Conservation (phyloP, 1,140 invertebrate genomes). For the Polypedilum pembai region DNA sequence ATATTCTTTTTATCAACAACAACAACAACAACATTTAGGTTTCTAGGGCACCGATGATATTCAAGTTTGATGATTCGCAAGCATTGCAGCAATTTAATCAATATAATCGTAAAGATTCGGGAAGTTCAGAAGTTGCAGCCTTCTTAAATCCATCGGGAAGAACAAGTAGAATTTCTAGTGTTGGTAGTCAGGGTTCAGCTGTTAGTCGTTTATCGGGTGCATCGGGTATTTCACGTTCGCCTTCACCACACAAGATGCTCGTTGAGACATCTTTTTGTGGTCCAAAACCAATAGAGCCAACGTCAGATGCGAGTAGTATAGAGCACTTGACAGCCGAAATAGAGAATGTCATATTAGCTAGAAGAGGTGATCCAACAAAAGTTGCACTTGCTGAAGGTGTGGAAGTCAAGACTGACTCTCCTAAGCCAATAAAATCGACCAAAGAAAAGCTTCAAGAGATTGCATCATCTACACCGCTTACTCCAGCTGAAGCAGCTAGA, state of each 20-base stretch:
- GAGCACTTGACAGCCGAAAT: constrained; percentile 49
- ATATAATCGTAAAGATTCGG: constrained; percentile 68
- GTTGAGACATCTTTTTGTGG: constrained; percentile 85
- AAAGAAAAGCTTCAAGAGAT: constrained; percentile 34
- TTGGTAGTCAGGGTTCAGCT: constrained; percentile 59
- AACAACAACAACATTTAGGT: constrained; percentile 31
- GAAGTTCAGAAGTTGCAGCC: constrained; percentile 52
- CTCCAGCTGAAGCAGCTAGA: constrained; percentile 31
- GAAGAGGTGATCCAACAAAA: constrained; percentile 50
- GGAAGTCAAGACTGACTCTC: constrained; percentile 37
- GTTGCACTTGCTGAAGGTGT: constrained; percentile 50
- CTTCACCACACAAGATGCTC: constrained; percentile 79
- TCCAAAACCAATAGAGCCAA: constrained; percentile 58
- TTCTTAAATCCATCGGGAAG: constrained; percentile 72
- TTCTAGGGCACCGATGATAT: constrained; percentile 45
- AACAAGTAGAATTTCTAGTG: constrained; percentile 69
- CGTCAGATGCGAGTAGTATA: constrained; percentile 43
- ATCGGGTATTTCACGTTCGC: constrained; percentile 62
- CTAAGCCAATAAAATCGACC: constrained; percentile 33
- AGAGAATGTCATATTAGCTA: constrained; percentile 56
- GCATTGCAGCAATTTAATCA: constrained; percentile 46
- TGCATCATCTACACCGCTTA: constrained; percentile 32
- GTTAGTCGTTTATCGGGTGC: constrained; percentile 61
- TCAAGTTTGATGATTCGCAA: constrained; percentile 50
- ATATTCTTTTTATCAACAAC: background rate